Evolutionary conservation across 2,113 vertebrate species (phyloP), one percentile per base, ranked within the genome.

Genomic region (Calonectris borealis): DNA sequence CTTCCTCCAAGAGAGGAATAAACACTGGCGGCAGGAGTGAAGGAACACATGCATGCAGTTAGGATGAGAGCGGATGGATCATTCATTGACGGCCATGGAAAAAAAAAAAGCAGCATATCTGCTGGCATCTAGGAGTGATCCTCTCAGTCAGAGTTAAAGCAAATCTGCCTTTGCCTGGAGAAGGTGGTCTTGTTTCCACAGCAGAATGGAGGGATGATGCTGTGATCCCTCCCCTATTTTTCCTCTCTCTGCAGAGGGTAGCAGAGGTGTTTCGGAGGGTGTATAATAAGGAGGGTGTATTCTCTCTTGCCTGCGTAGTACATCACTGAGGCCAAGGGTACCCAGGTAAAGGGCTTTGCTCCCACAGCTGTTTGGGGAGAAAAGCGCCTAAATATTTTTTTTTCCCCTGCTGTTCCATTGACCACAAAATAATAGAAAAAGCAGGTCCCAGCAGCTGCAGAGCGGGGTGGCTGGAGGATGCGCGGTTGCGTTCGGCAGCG

Each of bases 61-160:
- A 46, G 54, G 68, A n/a, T 52, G 71, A 25, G 26, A 57, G 32
- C 0, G 0, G 27, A 6, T 11, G 16, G 42, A 19, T 36, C 38
- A 15, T 57, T 73, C 42, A 5, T 0, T 10, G 68, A 34, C 42
- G 58, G 16, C 11, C 34, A 4, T 1, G 27, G 31, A 13, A 16
- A 29, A 36, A 55, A 55, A 38, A 54, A 13, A 1, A 26, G 13
- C 51, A 57, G n/a, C 0, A 0, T 9, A 4, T 69, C 61, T 69
- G 58, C 10, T 36, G 82, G 25, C 16, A 29, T 7, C 46, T 22
- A 8, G 57, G 65, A 73, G 18, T 1, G 38, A 46, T 18, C 36
- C 6, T 10, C 24, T 81, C 40, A 14, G 66, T 11, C 32, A 27
- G 73, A 11, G 42, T 26, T 31, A 38, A 73, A 51, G 36, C 22